Conservation (phyloP, 2,797 vertebrate genomes). For the Mormyrus proboscirostris region DNA sequence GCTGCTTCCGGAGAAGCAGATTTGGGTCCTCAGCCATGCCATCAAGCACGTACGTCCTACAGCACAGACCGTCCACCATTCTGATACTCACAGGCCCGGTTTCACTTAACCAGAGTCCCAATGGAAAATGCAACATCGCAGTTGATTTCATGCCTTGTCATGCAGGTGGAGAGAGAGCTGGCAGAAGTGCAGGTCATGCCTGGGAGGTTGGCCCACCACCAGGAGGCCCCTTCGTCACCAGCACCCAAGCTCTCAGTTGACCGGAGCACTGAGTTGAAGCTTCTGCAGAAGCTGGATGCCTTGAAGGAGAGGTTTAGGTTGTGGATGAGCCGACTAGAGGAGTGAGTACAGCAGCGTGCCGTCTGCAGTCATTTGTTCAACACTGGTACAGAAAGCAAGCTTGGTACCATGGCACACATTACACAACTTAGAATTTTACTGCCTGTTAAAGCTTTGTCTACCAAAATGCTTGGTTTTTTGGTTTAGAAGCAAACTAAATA, state of each 20-base stretch:
- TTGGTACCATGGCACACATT: background rate
- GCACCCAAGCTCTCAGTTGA: conserved; percentile 25
- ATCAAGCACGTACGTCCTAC: conserved; percentile 67
- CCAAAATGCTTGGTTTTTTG: background rate
- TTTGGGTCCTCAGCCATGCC: conserved; percentile 59
- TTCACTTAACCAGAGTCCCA: background rate
- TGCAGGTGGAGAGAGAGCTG: conserved; percentile 65
- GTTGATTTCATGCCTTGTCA: background rate
- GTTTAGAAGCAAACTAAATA: background rate
- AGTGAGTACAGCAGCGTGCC: conserved; percentile 51
- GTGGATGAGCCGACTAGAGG: conserved; percentile 62
- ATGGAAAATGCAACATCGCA: background rate
- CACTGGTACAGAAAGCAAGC: background rate
- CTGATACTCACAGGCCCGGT: background rate
- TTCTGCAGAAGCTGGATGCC: conserved; percentile 58
- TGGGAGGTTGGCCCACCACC: conserved; percentile 36
- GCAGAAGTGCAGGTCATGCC: conserved; percentile 36
- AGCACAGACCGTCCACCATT: background rate
- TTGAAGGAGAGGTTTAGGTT: conserved; percentile 58
- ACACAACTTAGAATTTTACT: background rate
- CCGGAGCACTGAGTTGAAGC: conserved; percentile 45
- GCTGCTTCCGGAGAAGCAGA: conserved; percentile 64
- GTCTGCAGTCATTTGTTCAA: background rate
- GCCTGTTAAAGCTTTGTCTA: background rate
- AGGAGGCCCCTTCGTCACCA: conserved; percentile 23